Conservation (phyloP, 2,888 invertebrate genomes). For the Heliconius sara region DNA sequence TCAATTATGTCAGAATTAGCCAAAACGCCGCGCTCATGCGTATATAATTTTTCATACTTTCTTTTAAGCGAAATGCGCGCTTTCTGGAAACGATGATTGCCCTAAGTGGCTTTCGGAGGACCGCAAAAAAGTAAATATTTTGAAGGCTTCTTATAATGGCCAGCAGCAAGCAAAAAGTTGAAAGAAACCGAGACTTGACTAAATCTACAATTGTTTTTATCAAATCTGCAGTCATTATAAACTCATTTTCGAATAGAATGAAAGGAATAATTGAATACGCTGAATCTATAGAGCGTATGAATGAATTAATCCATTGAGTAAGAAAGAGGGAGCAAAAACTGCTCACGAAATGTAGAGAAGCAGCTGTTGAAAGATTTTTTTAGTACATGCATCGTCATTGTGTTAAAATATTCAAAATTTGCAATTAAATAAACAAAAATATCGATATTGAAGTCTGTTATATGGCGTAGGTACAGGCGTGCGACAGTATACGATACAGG, state of each 20-base stretch:
- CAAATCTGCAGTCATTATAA: conserved; percentile 6
- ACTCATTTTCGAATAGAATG: conserved; percentile 14
- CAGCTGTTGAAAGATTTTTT: conserved; percentile 29
- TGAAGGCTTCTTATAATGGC: conserved; percentile 23
- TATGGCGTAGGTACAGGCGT: too few relatives aligned
- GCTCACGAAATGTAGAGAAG: conserved; percentile 20
- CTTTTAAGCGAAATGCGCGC: conserved; percentile 42
- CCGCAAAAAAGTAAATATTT: conserved; percentile 35
- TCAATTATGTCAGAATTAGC: conserved; percentile 52
- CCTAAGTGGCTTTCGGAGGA: conserved; percentile 40
- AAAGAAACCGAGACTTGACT: background rate
- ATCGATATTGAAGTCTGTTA: too few relatives aligned
- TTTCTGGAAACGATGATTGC: conserved; percentile 44
- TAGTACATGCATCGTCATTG: background rate
- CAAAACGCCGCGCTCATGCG: conserved; percentile 42
- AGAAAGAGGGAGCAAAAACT: conserved; percentile 21
- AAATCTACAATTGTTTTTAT: background rate
- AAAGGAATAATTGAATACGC: conserved; percentile 19
- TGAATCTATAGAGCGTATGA: conserved; percentile 30
- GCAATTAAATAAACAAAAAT: background rate
- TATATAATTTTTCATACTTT: conserved; percentile 34
- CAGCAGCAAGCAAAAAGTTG: conserved; percentile 1
- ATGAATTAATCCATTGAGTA: conserved; percentile 34
- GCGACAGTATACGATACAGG: too few relatives aligned
- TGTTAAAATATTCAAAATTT: background rate